phyloP scores from a whole-genome alignment of 2,113 vertebrate genomes.

The Seriola aureovittata region DNA sequence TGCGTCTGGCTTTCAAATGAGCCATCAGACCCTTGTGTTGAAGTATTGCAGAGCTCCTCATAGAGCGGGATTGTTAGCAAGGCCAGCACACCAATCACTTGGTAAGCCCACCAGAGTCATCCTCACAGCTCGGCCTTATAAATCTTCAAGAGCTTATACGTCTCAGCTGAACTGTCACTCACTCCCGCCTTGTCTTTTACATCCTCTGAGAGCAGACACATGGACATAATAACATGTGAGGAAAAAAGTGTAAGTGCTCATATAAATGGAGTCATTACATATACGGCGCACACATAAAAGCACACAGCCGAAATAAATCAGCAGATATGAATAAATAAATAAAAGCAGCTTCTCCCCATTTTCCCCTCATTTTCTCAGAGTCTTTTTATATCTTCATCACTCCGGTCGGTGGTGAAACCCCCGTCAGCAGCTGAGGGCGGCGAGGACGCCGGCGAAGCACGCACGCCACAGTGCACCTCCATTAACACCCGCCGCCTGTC shows the following conservation, averaged over 20 bases:
- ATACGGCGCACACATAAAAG: background rate
- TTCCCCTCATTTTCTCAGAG: conserved; percentile 1
- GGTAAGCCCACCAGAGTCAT: conserved; percentile 56
- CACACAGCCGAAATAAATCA: conserved; percentile 18
- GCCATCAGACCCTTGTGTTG: conserved; percentile 59
- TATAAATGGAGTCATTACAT: conserved; percentile 7
- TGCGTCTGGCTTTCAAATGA: conserved; percentile 66
- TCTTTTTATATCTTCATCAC: conserved; percentile 9
- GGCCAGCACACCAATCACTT: conserved; percentile 72
- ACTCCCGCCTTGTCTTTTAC: conserved; percentile 23
- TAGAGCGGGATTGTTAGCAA: conserved; percentile 49
- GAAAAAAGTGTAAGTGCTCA: background rate
- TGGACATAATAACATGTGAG: background rate
- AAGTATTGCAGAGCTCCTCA: conserved; percentile 59
- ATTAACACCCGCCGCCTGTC: conserved; percentile 25
- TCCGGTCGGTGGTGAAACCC: conserved; percentile 12
- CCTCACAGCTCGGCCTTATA: conserved; percentile 53
- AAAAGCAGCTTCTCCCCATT: background rate
- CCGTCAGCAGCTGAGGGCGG: background rate
- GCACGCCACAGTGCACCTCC: conserved; percentile 2
- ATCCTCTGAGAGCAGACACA: background rate
- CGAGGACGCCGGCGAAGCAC: background rate
- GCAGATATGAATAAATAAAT: background rate
- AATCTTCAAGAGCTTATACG: conserved; percentile 44
- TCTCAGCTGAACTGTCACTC: conserved; percentile 45